Base-by-base conservation (phyloP, 2,113 vertebrate species). In the Nerophis ophidion region DNA sequence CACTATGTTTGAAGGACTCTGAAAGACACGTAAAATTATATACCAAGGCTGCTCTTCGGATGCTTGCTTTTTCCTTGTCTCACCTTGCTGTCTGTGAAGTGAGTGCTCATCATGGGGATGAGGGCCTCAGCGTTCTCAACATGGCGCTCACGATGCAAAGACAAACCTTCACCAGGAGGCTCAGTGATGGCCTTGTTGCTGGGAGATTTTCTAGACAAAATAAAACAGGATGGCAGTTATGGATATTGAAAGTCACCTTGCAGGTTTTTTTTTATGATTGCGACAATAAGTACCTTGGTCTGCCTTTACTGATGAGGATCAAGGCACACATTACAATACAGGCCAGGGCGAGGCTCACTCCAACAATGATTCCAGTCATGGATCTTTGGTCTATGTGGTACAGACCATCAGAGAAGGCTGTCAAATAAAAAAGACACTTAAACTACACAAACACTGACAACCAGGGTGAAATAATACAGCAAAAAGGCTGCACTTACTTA, bases 321-420 rank as follows among this genome's bases (percentile, higher is more conserved):
- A 97, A 85, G 62, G 92, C 81, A 83, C 97, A 99, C 81, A 96
- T 81, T 48, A 97, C 76, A 61, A 98, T 98, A 76, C 96, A 98
- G 60, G 92, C 88, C 86, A 98, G 73, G 42, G 97, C 96, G 54
- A 98, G 98, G 88, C 92, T 93, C 66, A 98, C 97, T 1, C 97
- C 96, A 1, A 92, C 91, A 49, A 95, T 86, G 74, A 99, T 94
- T 63, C 95, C 97, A 0, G 93, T 93, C 95, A 97, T 93, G 1
- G 95, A 96, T 52, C 89, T 93, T 76, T 93, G 92, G 87, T 98
- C 94, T 75, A 98, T 87, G 63, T 92, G 90, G 75, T 96, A 97
- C 63, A 92, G 91, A 44, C 82, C 85, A 53, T 93, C 90, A 54
- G 92, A 92, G 71, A 89, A 89, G 63, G 81, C 95, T 98, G 76